Evolutionary conservation across 1,140 invertebrate species (phyloP).

Genomic region (Papilio helenus): DNA sequence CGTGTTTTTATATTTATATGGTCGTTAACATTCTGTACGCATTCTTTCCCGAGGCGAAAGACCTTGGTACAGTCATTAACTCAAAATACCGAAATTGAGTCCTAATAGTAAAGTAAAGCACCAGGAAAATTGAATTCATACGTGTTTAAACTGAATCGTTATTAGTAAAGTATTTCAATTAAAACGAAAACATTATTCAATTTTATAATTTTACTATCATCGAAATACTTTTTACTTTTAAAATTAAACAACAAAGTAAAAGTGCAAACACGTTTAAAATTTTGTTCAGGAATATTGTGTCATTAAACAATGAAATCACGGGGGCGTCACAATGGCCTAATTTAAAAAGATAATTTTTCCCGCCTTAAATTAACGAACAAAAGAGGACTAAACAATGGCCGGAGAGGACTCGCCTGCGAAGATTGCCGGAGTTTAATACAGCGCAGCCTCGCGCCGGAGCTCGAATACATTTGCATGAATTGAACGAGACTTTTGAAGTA

Average conservation of each 20-base stretch:
- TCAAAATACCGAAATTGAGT: no score
- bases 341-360: slow-evolving; percentile 23
- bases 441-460: background rate
- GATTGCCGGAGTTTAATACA: background rate
- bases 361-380: slow-evolving; percentile 25
- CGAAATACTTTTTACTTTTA: background rate
- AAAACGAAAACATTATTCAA: background rate
- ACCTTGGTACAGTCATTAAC: no score
- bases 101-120: no score
- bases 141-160: no score
- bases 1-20: background rate
- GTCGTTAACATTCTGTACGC: slow-evolving; percentile 6
- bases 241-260: slow-evolving; percentile 19
- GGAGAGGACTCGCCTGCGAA: background rate
- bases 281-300: slow-evolving; percentile 7
- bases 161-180: background rate
- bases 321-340: slow-evolving; percentile 5
- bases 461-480: slow-evolving; percentile 16
- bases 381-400: slow-evolving; percentile 17
- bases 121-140: no score
- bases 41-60: background rate
- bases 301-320: slow-evolving; percentile 21
- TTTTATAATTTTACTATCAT: background rate
- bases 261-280: slow-evolving; percentile 26
- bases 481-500: background rate